A percentile compares a stretch with the other conserved stretches of the same genome.
Evolutionary conservation across 2,113 vertebrate species (phyloP).

Genomic region (Peucedramus taeniatus): DNA sequence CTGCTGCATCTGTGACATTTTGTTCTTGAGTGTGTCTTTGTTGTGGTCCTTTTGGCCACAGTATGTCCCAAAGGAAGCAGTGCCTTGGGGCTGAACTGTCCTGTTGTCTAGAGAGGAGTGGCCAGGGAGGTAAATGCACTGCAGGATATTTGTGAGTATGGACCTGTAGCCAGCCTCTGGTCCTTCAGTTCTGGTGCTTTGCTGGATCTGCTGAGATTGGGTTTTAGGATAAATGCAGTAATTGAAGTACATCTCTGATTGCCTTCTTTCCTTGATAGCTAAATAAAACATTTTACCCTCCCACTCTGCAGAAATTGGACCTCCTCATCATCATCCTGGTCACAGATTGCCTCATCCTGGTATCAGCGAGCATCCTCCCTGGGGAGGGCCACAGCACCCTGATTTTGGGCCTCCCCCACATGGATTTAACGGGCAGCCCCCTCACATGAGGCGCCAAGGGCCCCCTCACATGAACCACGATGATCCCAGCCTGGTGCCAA

Average conservation of each 20-base stretch:
- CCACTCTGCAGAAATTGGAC: conserved; percentile 85
- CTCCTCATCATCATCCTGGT: conserved; percentile 91
- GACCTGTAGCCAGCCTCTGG: not conserved
- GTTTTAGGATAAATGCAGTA: not conserved
- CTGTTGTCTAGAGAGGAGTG: not conserved
- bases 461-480: conserved; percentile 88
- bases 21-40: not conserved
- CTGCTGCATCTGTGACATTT: not conserved
- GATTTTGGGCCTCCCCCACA: conserved; percentile 92
- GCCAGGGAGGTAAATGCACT: not conserved
- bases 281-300: not conserved
- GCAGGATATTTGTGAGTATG: rapidly evolving
- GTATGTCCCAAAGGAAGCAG: not conserved
- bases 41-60: not conserved
- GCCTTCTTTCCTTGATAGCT: not conserved
- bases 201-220: not conserved
- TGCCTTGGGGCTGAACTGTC: not conserved
- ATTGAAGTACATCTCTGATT: not conserved
- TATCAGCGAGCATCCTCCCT: conserved; percentile 91
- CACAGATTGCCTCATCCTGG: conserved; percentile 92
- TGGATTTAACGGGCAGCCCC: conserved; percentile 95
- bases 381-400: conserved; percentile 89
- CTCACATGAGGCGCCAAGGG: conserved; percentile 88
- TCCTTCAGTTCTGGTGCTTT: not conserved
- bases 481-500: conserved; percentile 94